phyloP scores from a whole-genome alignment of 2,888 invertebrate species.

The Ischnura elegans region DNA sequence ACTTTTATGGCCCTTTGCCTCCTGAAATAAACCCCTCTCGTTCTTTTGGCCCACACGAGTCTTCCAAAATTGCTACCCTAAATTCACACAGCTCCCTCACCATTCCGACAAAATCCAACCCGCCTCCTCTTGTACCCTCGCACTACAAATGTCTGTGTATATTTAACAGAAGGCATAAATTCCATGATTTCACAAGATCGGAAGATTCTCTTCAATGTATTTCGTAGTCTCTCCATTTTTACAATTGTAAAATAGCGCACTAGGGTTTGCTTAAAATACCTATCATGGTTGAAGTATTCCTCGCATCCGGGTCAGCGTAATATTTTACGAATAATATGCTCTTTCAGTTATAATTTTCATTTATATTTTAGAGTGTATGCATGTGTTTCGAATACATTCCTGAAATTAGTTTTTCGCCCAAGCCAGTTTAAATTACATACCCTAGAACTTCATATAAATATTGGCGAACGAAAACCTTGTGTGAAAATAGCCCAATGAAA shows the following conservation, averaged over 20 bases:
- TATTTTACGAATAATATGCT: no score
- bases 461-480: no score
- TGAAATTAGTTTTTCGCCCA: no score
- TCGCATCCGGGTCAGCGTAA: no score
- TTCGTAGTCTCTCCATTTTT: background rate
- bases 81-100: conserved; percentile 1
- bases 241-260: background rate
- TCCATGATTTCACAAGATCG: background rate
- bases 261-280: background rate
- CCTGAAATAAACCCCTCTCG: background rate
- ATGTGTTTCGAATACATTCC: no score
- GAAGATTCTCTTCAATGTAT: background rate
- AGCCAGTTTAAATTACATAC: no score
- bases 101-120: background rate
- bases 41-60: background rate
- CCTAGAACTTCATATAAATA: no score
- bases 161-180: no score
- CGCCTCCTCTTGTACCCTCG: background rate
- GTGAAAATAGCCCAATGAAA: no score
- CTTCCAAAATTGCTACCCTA: background rate
- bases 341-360: no score
- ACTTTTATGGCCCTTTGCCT: conserved; percentile 33
- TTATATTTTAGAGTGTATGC: no score
- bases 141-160: background rate
- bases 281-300: no score